Evolutionary conservation across 2,888 invertebrate genomes (phyloP).

Genomic region (Epistrophe grossulariae): DNA sequence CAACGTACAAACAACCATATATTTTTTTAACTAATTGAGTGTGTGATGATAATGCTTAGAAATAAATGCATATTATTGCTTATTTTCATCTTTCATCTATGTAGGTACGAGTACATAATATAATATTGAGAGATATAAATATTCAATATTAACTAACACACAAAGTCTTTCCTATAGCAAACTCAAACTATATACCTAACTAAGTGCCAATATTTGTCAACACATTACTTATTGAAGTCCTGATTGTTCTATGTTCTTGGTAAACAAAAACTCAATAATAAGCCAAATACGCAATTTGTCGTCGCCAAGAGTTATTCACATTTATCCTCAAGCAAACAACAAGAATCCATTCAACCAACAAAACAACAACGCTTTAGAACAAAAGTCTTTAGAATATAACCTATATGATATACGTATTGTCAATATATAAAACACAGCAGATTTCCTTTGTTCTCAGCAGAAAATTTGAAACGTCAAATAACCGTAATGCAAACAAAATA

Average conservation of each 20-base stretch:
- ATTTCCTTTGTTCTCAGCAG: slow-evolving; percentile 59
- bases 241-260: slow-evolving; percentile 53
- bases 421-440: slow-evolving; percentile 48
- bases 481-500: slow-evolving; percentile 34
- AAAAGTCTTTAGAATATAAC: slow-evolving; percentile 30
- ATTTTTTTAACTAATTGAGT: too few relatives aligned
- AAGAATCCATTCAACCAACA: slow-evolving; percentile 11
- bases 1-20: too few relatives aligned
- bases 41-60: too few relatives aligned
- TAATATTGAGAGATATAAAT: not conserved
- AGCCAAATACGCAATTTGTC: slow-evolving; percentile 68
- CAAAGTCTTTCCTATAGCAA: not conserved
- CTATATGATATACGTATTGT: slow-evolving; percentile 31
- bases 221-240: slow-evolving; percentile 57
- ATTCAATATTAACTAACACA: slow-evolving; percentile 11
- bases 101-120: too few relatives aligned
- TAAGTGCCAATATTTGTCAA: slow-evolving; percentile 57
- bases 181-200: slow-evolving; percentile 13
- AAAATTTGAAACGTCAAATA: slow-evolving; percentile 49
- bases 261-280: slow-evolving; percentile 68
- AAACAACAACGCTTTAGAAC: slow-evolving; percentile 13
- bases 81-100: too few relatives aligned
- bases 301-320: slow-evolving; percentile 47
- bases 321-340: slow-evolving; percentile 40
- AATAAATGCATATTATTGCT: too few relatives aligned